Evolutionary conservation across 2,113 vertebrate genomes (phyloP).

Genomic region (Tauraco erythrolophus): DNA sequence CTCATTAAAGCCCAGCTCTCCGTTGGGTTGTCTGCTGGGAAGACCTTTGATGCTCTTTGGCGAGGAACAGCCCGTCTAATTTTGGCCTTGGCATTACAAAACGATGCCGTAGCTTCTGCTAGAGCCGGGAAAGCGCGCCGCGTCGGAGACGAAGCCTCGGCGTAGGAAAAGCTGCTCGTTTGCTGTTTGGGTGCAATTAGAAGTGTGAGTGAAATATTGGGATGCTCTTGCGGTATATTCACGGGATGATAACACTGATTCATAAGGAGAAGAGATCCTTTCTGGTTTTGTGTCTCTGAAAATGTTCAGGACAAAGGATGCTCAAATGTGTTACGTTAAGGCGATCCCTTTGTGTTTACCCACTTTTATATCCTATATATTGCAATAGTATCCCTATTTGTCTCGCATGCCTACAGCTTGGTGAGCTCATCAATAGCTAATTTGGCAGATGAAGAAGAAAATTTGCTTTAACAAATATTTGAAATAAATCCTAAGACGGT

Average conservation of each 20-base stretch:
- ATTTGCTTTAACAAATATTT: not conserved
- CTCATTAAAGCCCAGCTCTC: not conserved
- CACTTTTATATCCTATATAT: not conserved
- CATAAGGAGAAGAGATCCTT: not conserved
- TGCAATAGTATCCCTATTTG: not conserved
- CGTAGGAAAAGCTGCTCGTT: not conserved
- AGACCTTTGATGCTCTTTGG: not conserved
- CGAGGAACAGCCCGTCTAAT: not conserved
- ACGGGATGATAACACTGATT: not conserved
- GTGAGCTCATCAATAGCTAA: not conserved
- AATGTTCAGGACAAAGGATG: not conserved
- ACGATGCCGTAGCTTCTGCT: not conserved
- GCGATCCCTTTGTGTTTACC: not conserved
- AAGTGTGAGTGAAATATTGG: not conserved
- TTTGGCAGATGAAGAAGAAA: not conserved
- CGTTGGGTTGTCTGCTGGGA: not conserved
- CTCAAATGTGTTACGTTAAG: not conserved
- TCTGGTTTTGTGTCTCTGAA: not conserved
- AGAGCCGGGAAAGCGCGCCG: not conserved
- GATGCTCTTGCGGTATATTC: not conserved
- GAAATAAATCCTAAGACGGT: not conserved
- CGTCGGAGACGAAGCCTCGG: fast-evolving
- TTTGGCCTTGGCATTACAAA: not conserved
- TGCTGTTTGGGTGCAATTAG: not conserved
- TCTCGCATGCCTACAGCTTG: not conserved